Percentiles rank a stretch among this genome's conserved stretches.
Conservation (phyloP, 2,797 vertebrate species). For the Anguilla megastoma region DNA sequence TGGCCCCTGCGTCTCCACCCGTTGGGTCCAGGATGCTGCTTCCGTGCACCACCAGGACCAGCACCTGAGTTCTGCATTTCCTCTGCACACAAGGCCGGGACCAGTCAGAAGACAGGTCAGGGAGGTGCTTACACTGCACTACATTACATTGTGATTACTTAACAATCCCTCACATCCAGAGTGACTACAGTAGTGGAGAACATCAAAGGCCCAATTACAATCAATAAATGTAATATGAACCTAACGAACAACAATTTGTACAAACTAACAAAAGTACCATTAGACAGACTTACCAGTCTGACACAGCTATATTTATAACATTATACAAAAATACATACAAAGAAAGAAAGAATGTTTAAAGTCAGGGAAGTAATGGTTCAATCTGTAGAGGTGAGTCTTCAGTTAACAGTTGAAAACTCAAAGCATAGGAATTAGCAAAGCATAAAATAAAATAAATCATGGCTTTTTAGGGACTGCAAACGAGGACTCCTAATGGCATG, state of each 20-base stretch:
- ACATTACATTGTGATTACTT: background rate
- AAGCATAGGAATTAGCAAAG: background rate
- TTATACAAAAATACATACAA: too few species aligned
- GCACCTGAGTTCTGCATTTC: constrained; percentile 87
- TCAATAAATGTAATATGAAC: background rate
- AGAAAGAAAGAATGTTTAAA: too few species aligned
- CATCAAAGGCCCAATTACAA: constrained; percentile 1
- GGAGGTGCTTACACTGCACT: background rate
- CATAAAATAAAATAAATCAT: background rate
- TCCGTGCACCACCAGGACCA: constrained; percentile 91
- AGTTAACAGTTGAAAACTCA: background rate
- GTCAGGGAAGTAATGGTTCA: too few species aligned
- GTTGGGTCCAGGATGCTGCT: constrained; percentile 91
- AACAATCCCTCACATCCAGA: background rate
- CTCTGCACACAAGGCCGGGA: constrained; percentile 48
- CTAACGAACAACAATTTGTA: too few species aligned
- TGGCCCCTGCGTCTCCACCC: constrained; percentile 81
- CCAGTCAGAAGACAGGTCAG: background rate
- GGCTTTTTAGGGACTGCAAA: background rate
- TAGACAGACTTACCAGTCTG: too few species aligned
- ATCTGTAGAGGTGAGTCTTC: too few species aligned
- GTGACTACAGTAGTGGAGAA: too few species aligned
- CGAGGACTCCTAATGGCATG: background rate
- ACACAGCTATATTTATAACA: too few species aligned
- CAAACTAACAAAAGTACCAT: too few species aligned